Base-by-base conservation (phyloP, 2,113 vertebrate genomes). In the Pipra filicauda region DNA sequence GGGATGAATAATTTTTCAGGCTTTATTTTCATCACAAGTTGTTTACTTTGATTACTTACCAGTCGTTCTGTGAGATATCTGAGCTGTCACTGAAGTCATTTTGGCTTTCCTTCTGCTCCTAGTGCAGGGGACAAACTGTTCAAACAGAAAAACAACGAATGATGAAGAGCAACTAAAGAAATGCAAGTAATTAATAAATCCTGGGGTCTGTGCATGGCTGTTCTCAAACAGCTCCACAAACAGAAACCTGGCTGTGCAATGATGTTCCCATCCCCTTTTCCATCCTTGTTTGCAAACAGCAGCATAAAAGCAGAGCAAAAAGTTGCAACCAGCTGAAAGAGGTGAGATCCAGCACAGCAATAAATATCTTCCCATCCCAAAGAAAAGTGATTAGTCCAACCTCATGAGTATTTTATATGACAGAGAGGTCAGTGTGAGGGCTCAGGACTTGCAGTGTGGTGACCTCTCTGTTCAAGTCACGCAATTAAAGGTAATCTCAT, bases 41-140 rank as follows among this genome's bases (percentile, higher is more conserved):
- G 88, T 94, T 94, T 94, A 85, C 75, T 96, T 94, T 83, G 59
- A 83, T 85, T 96, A 71, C 79, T 93, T 88, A 74, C 77, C 20
- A 89, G 78, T 91, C 74, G 67, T 95, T 95, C 74, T 35, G 51
- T 27, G 62, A 85, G 87, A 51, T 86, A 83, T 85, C 44, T 94
- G 90, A 93, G 75, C 70, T 96, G 85, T 90, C 91, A 77, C 46
- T 88, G 81, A 76, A 94, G 85, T 90, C 3, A 44, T 70, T 89
- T 88, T 66, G 85, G 46, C 39, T 90, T 93, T 91, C 85, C 59
- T 94, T 85, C 78, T 90, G 46, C 90, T 95, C 51, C 48, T 21
- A 35, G 57, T 92, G 82, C 30, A 85, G 55, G 88, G 87, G 89
- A 93, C 87, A 91, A 96, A 83, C 65, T 79, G 58, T 85, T 96